Evolutionary conservation across 2,888 invertebrate species (phyloP), one percentile per base, ranked within the genome.

Genomic region (Marronus borbonicus): DNA sequence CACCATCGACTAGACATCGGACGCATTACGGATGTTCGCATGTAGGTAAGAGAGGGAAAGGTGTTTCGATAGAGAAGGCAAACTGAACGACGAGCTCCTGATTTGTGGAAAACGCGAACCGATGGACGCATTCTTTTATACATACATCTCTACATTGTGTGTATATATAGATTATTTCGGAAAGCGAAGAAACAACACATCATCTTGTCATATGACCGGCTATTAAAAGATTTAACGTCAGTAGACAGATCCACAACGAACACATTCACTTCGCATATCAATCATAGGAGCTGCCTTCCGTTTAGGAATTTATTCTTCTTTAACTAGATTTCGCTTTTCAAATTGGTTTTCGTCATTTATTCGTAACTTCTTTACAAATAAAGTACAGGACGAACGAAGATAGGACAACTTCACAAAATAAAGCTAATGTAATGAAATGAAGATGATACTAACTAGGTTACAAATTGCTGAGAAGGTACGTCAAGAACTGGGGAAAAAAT

Each of bases 211-310:
- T 80, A 79, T 78, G 79, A 79, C 81, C 74, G 55, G 72, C 81
- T 81, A 82, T 82, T 81, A 81, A 81, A 81, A 81, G 81, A 81
- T 80, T 79, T 70, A 76, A 68, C 80, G 80, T 80, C 80, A 79
- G 78, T 81, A 81, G 78, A 64, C 55, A 55, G 76, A 81, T 81
- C 80, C 78, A 68, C 66, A 44, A 49, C 20, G 14, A 20, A 49
- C 44, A 80, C 76, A 81, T 80, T 80, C 80, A 80, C 77, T 77
- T 75, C 77, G 80, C 72, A 81, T 78, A 81, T 81, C 81, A 81
- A 81, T 80, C 81, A 81, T 79, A 66, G 39, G 20, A 65, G 39
- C 44, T 44, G 66, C 24, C 44, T 44, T 17, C 20, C 66, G 66
- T 39, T 66, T 66, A 8, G 44, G 17, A 64, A 66, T 44, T 66